Conservation (phyloP, 1,140 invertebrate species). For the Brachionus calyciflorus region DNA sequence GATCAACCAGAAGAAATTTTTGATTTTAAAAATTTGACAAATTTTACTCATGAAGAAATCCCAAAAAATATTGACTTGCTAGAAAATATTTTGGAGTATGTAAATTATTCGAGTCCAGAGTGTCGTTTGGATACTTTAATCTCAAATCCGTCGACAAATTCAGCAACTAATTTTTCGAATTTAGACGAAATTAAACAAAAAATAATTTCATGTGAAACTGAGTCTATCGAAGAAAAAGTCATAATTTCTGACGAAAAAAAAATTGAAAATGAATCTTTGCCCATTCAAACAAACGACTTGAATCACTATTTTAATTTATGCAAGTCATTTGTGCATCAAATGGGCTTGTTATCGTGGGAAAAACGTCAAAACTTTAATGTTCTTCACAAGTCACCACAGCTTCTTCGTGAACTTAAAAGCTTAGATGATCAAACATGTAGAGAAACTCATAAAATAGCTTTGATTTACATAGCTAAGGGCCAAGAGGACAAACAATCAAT, state of each 20-base stretch:
- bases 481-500: slow-evolving; percentile 94
- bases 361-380: slow-evolving; percentile 78
- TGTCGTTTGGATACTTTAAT: slow-evolving; percentile 2
- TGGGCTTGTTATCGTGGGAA: slow-evolving; percentile 84
- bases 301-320: slow-evolving; percentile 64
- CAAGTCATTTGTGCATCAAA: slow-evolving; percentile 79
- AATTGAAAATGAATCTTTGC: neutral
- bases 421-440: slow-evolving; percentile 77
- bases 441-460: slow-evolving; percentile 97
- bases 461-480: slow-evolving; percentile 92
- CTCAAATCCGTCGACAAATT: too few relatives aligned
- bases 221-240: neutral
- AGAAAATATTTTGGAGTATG: slow-evolving; percentile 1
- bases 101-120: slow-evolving; percentile 31
- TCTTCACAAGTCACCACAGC: slow-evolving; percentile 80
- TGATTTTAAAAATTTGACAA: slow-evolving; percentile 14
- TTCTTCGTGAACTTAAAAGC: slow-evolving; percentile 84
- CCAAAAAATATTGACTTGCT: slow-evolving; percentile 15
- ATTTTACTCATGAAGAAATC: neutral
- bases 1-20: neutral
- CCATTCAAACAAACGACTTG: neutral
- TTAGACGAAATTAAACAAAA: slow-evolving; percentile 15
- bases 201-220: neutral
- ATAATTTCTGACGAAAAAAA: neutral
- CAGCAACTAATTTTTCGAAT: neutral